Conservation (phyloP, 1,140 invertebrate species). For the Daktulosphaira vitifoliae region DNA sequence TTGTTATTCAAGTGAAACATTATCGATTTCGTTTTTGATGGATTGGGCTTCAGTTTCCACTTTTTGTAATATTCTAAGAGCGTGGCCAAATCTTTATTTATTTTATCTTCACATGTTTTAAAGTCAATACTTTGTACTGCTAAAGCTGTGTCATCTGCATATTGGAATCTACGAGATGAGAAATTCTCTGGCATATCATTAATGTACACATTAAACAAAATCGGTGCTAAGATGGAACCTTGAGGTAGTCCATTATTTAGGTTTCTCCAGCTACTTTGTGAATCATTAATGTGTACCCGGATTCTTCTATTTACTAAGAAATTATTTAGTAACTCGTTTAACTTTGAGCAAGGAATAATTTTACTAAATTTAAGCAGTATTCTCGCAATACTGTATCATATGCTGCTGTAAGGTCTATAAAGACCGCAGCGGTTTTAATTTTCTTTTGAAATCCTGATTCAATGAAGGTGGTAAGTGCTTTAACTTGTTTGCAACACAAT, state of each 20-base stretch:
- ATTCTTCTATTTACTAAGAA: not conserved
- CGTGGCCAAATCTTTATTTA: conserved; percentile 8
- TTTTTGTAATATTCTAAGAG: conserved; percentile 13
- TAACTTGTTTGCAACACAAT: not conserved
- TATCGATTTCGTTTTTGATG: conserved; percentile 22
- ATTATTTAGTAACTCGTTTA: not conserved
- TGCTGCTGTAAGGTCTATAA: not conserved
- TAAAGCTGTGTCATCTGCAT: not conserved
- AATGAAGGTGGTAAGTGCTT: not conserved
- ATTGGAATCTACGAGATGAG: not conserved
- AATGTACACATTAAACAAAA: not conserved
- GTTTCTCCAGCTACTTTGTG: not conserved
- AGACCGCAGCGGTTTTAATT: not conserved
- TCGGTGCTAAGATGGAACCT: not conserved
- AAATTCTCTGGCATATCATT: not conserved
- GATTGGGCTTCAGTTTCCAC: conserved; percentile 29
- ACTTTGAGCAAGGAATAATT: not conserved
- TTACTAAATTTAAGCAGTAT: not conserved
- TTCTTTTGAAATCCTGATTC: not conserved
- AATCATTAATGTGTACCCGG: not conserved
- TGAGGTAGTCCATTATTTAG: not conserved
- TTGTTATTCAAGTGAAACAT: conserved; percentile 23
- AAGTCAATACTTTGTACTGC: not conserved
- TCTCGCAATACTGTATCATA: too few relatives aligned
- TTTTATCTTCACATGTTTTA: conserved; percentile 3